Percentiles rank a stretch among this genome's conserved stretches.
These are phyloP conservation scores for Galleria mellonella DNA, from an alignment of 1,140 invertebrate genomes.

Conservation along the genomic window DNA sequence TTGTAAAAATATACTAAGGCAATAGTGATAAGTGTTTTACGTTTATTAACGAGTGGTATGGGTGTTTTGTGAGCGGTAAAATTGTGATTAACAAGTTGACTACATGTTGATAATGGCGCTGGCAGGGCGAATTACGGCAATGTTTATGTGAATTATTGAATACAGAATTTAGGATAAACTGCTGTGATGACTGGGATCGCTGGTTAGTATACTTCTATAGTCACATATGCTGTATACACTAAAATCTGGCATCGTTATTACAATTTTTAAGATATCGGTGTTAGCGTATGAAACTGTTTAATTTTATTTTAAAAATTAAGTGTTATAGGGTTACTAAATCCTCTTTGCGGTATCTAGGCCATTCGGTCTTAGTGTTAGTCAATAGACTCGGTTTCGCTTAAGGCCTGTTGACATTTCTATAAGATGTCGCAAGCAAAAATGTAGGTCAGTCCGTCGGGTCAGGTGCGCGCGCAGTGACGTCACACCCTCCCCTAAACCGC, in stretches of 20 bases:
- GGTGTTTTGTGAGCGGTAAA: constrained; percentile 21
- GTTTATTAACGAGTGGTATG: constrained; percentile 1
- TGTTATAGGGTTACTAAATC: background rate
- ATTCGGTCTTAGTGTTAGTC: constrained; percentile 23
- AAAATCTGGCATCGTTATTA: background rate
- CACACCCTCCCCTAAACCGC: constrained; percentile 30
- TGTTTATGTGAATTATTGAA: constrained; percentile 43
- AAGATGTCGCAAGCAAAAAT: constrained; percentile 38
- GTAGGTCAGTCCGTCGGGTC: constrained; percentile 37
- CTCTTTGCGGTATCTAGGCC: constrained; percentile 20
- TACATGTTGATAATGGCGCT: constrained; percentile 49
- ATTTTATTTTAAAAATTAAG: background rate
- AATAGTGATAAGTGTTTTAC: constrained; percentile 22
- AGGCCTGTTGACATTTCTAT: constrained; percentile 55
- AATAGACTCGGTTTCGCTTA: constrained; percentile 24
- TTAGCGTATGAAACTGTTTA: background rate
- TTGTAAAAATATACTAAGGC: constrained; percentile 26
- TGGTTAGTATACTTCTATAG: constrained; percentile 33
- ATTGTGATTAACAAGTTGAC: constrained; percentile 34
- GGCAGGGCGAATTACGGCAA: constrained; percentile 24
- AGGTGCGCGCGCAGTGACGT: constrained; percentile 54
- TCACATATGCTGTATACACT: too few relatives aligned
- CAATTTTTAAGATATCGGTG: too few relatives aligned
- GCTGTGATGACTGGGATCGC: constrained; percentile 39
- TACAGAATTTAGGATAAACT: constrained; percentile 26